Base-by-base conservation (phyloP, 2,113 vertebrate genomes). In the Neotoma lepida region DNA sequence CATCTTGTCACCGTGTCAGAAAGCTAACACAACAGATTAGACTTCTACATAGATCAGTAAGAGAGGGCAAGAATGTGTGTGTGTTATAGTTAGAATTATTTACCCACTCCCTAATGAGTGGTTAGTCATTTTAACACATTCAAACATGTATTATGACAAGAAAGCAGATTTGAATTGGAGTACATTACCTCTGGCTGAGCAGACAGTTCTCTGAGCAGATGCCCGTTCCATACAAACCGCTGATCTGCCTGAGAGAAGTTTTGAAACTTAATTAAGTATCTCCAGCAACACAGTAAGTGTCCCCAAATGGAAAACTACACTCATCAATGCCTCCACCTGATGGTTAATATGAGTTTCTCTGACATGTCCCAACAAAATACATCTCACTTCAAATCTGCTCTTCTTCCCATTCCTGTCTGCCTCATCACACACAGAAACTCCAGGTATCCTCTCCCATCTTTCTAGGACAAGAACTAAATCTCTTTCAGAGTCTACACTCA, bases 161-260 rank as follows among this genome's bases (percentile, higher is more conserved):
- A 2, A 58, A 73, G 41, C 89, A 71, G 18, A 90, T 70, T 64
- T 64, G 5, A 86, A 35, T 30, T 18, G 41, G 1, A 33, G 35
- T 15, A n/a, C 3, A 5, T 98, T 97, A 99, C 99, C 99, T 99
- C 99, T 35, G 99, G 99, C 93, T 99, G 99, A 84, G 99, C 98
- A 91, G 98, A 98, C 98, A 99, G 99, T 93, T 99, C 99, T 97
- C 99, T 98, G 54, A 99, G 97, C 94, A 99, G 98, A 92, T 99
- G 98, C 35, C 99, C 98, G 4, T 99, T 99, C 99, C 99, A 99
- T 0, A 99, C 99, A 96, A 99, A 99, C 39, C 99, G 99, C 95
- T 99, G 99, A 97, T 99, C 99, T 92, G 99, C 99, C 99, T 99
- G 98, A 95, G 39, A 97, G 96, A 94, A 95, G 33, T 66, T 84